phyloP scores from a whole-genome alignment of 2,797 vertebrate species.

The Chelidonichthys spinosus region DNA sequence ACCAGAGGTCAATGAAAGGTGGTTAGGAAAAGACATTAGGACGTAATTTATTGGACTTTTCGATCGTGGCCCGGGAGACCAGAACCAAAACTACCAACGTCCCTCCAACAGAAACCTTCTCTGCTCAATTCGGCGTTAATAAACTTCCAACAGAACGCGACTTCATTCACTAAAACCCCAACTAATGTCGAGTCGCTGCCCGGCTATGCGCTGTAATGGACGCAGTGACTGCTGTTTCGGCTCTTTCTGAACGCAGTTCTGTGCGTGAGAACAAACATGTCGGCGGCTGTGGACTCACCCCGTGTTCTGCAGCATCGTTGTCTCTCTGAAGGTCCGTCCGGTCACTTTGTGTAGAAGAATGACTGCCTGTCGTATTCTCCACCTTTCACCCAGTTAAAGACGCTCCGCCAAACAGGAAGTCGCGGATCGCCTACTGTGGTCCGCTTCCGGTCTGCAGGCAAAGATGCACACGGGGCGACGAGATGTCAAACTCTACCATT shows the following conservation, averaged over 20 bases:
- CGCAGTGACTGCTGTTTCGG: too few relatives aligned
- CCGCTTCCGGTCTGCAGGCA: slow-evolving; percentile 34
- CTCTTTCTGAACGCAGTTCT: not conserved
- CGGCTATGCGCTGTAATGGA: not conserved
- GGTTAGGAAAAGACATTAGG: not conserved
- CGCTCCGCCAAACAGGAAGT: slow-evolving; percentile 30
- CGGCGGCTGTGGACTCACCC: slow-evolving; percentile 73
- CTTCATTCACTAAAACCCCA: not conserved
- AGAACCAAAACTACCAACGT: accelerated
- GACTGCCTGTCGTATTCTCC: not conserved
- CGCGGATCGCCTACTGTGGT: accelerated
- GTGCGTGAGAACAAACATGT: not conserved
- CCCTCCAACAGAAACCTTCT: accelerated
- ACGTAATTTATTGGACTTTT: too few relatives aligned
- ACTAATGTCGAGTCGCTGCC: too few relatives aligned
- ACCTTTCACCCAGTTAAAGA: slow-evolving; percentile 71
- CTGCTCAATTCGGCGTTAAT: not conserved
- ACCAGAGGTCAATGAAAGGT: too few relatives aligned
- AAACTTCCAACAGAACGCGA: accelerated
- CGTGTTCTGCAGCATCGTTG: slow-evolving; percentile 81
- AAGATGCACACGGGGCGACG: not conserved
- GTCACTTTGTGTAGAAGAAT: not conserved
- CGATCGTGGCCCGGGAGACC: too few relatives aligned
- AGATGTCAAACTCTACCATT: not conserved
- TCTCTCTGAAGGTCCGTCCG: not conserved